Evolutionary conservation across 2,888 invertebrate species (phyloP), one percentile per base, ranked within the genome.

Genomic region (Himalopsyche japonica): DNA sequence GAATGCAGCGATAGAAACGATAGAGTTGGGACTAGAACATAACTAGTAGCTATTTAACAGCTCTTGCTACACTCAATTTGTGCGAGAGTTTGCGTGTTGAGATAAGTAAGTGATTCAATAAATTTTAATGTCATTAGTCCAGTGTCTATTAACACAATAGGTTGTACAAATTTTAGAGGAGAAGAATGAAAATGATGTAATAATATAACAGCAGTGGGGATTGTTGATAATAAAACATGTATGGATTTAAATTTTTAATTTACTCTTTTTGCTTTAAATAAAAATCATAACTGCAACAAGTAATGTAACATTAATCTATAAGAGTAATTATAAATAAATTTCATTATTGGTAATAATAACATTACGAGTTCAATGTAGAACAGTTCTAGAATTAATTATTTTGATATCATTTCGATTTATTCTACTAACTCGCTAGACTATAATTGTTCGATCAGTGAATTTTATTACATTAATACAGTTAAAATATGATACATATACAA

Each of bases 281-380:
- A 83, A 86, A 86, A 86, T 80, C 48, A 86, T 84, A 86, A 85
- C 85, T 86, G 86, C 86, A 86, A 85, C 86, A 86, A 82, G 82
- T 82, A 85, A 86, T 86, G 80, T 85, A 85, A 85, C 85, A 85
- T 85, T 85, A 85, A 84, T 84, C 85, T 84, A 84, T 84, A 48
- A 80, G 83, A 86, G 79, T 85, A 82, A 84, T 82, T 78, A 82
- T 85, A 82, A 85, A 85, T 80, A 82, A 80, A 84, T 82, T 57
- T 79, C 76, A 82, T 70, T 37, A 82, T 57, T 64, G 79, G 76
- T 85, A 80, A 49, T 85, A 84, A 84, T 82, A 83, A 80, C 83
- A 83, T 83, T 79, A 83, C 80, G 32, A 70, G 80, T 80, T 64
- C 85, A 77, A 77, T 81, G 80, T 57, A 76, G 82, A 85, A 85